phyloP scores from a whole-genome alignment of 2,797 vertebrate species.

The Apogon hyalosoma region DNA sequence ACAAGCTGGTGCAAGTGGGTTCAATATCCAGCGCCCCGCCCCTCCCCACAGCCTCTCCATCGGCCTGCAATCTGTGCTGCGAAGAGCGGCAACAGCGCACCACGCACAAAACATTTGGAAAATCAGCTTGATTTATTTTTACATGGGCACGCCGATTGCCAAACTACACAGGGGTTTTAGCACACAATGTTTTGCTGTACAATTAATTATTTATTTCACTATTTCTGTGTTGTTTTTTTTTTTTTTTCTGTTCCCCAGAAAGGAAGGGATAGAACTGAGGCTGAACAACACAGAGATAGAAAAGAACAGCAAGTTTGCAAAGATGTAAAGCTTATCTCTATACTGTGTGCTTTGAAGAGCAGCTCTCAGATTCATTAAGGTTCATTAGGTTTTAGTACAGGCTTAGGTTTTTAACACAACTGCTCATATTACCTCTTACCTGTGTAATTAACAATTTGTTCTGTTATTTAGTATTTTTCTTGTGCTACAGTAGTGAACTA shows the following conservation, averaged over 20 bases:
- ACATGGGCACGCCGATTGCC: conserved; percentile 84
- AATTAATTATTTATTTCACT: conserved; percentile 82
- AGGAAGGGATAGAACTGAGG: conserved; percentile 45
- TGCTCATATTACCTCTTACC: no score
- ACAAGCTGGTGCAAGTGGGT: conserved; percentile 86
- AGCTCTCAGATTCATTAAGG: not conserved
- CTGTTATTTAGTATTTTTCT: no score
- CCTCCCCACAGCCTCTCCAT: conserved; percentile 84
- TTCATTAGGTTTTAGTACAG: no score
- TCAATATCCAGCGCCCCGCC: conserved; percentile 81
- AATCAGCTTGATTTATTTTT: conserved; percentile 92
- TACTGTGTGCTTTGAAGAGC: conserved; percentile 28
- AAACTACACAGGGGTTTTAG: conserved; percentile 89
- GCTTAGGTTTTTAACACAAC: no score
- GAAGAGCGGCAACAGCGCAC: conserved; percentile 85
- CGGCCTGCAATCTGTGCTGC: conserved; percentile 88
- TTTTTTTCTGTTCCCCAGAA: conserved; percentile 61
- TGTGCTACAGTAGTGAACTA: no score
- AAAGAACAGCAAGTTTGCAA: conserved; percentile 28
- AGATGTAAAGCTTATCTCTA: conserved; percentile 23
- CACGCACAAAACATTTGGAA: conserved; percentile 88
- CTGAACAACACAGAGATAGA: conserved; percentile 42
- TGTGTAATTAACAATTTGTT: no score
- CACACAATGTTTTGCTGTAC: conserved; percentile 85
- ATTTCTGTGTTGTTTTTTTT: conserved; percentile 68